phyloP scores from a whole-genome alignment of 2,797 vertebrate species.

The Micromesistius poutassou region DNA sequence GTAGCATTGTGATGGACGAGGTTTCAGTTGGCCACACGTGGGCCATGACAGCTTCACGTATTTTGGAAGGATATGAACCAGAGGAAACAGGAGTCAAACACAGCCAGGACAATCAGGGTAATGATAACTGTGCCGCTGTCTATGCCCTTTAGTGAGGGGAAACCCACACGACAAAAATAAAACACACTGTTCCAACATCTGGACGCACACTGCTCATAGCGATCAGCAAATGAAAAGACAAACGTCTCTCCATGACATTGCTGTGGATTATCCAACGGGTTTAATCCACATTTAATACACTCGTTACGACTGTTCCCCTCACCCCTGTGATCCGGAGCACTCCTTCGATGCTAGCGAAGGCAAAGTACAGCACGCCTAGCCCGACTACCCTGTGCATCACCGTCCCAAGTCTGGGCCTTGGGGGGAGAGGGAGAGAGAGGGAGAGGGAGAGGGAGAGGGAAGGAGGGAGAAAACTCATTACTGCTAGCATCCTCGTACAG shows the following conservation, averaged over 20 bases:
- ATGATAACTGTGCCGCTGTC: constrained; percentile 75
- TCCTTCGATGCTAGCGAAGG: constrained; percentile 81
- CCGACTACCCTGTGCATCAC: constrained; percentile 87
- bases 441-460: not conserved
- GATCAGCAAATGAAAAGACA: not conserved
- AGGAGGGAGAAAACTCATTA: not conserved
- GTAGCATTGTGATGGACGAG: not conserved
- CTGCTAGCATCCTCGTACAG: not conserved
- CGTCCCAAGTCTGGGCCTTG: constrained; percentile 82
- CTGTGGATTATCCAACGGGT: not conserved
- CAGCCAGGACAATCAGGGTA: constrained; percentile 74
- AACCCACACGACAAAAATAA: constrained; percentile 26
- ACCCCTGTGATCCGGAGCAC: constrained; percentile 84
- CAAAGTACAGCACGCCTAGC: constrained; percentile 81
- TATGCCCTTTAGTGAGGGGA: constrained; percentile 65
- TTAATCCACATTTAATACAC: not conserved
- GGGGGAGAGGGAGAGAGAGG: not conserved
- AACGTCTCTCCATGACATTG: too few relatives aligned
- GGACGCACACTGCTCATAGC: not conserved
- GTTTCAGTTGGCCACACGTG: not conserved
- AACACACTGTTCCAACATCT: constrained; percentile 21
- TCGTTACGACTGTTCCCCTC: constrained; percentile 46
- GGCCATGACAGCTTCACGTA: not conserved
- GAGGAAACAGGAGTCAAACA: constrained; percentile 78
- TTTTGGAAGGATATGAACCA: constrained; percentile 87